Evolutionary conservation across 2,888 invertebrate species (phyloP).

Genomic region (Orchesella flavescens): DNA sequence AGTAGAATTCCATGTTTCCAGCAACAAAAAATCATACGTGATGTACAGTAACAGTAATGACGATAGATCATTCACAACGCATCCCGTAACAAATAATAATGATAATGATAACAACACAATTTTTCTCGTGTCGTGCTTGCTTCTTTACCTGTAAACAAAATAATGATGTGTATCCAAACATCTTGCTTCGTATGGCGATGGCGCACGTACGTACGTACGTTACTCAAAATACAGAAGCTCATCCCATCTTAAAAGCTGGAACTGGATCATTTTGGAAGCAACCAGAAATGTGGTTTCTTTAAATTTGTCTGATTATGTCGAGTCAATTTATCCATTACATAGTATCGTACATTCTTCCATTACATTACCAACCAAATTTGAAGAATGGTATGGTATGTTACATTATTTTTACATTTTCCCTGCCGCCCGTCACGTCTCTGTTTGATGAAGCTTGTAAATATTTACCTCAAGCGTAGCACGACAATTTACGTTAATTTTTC

Average conservation of each 20-base stretch:
- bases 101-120: slow-evolving; percentile 2
- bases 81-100: slow-evolving; percentile 23
- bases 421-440: no score
- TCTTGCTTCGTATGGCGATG: not conserved
- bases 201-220: no score
- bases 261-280: not conserved
- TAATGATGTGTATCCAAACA: not conserved
- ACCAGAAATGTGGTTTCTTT: not conserved
- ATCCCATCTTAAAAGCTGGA: not conserved
- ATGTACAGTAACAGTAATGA: slow-evolving; percentile 15
- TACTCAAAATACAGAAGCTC: no score
- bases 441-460: no score
- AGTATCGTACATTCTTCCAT: no score
- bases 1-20: not conserved
- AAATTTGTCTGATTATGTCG: not conserved
- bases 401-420: no score
- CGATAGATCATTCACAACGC: slow-evolving; percentile 23
- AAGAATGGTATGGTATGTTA: no score
- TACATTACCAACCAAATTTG: no score
- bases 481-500: not conserved
- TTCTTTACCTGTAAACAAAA: slow-evolving; percentile 5
- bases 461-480: no score
- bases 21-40: not conserved
- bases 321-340: slow-evolving; percentile 4
- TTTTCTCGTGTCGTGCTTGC: not conserved